These are phyloP conservation scores for Camponotus floridanus DNA, from an alignment of 1,140 invertebrate genomes.

Conservation along the genomic window DNA sequence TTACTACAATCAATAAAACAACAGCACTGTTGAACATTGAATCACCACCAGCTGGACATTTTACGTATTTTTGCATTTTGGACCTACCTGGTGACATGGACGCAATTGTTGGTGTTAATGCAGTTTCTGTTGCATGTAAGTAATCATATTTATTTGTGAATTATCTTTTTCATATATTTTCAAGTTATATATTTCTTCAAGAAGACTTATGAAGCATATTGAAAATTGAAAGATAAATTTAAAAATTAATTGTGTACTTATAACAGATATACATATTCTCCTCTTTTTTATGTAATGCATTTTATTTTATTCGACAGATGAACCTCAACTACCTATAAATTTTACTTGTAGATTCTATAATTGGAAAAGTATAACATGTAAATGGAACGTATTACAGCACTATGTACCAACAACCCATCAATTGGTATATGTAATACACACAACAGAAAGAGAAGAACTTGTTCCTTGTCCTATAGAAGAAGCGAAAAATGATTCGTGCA, in stretches of 20 bases:
- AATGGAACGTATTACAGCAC: conserved; percentile 87
- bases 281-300: not conserved
- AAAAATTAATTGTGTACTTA: not conserved
- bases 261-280: not conserved
- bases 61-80: conserved; percentile 85
- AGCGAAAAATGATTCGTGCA: conserved; percentile 79
- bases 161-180: not conserved
- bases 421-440: conserved; percentile 85
- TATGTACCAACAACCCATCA: conserved; percentile 87
- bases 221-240: not conserved
- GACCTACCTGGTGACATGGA: conserved; percentile 62
- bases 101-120: conserved; percentile 85
- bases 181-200: too few species aligned
- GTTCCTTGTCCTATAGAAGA: conserved; percentile 78
- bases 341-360: conserved; percentile 90
- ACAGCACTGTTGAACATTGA: conserved; percentile 84
- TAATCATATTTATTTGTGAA: conserved; percentile 52
- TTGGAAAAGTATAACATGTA: conserved; percentile 89
- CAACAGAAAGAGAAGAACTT: conserved; percentile 77
- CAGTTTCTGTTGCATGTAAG: conserved; percentile 87
- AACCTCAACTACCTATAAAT: conserved; percentile 87
- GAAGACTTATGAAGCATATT: too few species aligned
- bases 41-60: conserved; percentile 81
- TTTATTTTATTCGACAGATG: conserved; percentile 70
- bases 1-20: conserved; percentile 85